Conservation (phyloP, 1,140 invertebrate species). For the Oryzaephilus surinamensis region DNA sequence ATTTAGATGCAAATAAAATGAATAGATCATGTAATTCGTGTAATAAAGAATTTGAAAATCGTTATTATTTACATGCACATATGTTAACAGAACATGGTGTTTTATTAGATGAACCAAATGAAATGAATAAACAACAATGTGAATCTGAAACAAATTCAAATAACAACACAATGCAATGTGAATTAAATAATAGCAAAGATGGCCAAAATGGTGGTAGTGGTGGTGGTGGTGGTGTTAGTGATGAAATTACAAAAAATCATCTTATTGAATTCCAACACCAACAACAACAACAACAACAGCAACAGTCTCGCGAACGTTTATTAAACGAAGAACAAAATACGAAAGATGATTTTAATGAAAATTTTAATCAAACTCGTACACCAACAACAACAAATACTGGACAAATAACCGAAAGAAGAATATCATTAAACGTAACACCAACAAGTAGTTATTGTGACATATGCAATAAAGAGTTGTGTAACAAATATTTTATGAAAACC, state of each 20-base stretch:
- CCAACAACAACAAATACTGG: constrained; percentile 16
- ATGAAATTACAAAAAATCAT: constrained; percentile 48
- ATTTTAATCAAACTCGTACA: constrained; percentile 14
- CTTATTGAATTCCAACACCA: constrained; percentile 21
- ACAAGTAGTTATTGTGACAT: constrained; percentile 94
- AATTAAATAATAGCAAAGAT: constrained; percentile 49
- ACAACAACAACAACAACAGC: constrained; percentile 13
- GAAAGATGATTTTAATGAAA: constrained; percentile 21
- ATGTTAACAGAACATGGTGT: constrained; percentile 49
- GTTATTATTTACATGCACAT: constrained; percentile 46
- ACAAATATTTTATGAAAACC: constrained; percentile 99
- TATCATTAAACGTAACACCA: constrained; percentile 42
- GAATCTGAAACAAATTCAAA: constrained; percentile 29
- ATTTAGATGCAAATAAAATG: constrained; percentile 51
- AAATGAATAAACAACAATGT: constrained; percentile 29
- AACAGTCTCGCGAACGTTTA: too few relatives aligned
- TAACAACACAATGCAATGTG: constrained; percentile 37
- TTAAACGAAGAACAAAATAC: too few relatives aligned
- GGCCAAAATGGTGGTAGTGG: constrained; percentile 42
- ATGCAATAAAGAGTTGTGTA: constrained; percentile 98
- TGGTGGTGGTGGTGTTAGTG: constrained; percentile 46
- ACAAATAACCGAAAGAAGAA: constrained; percentile 27
- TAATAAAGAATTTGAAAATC: constrained; percentile 50
- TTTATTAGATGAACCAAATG: constrained; percentile 25
- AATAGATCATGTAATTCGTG: constrained; percentile 47